Conservation (phyloP, 2,797 vertebrate species). For the Acipenser ruthenus region DNA sequence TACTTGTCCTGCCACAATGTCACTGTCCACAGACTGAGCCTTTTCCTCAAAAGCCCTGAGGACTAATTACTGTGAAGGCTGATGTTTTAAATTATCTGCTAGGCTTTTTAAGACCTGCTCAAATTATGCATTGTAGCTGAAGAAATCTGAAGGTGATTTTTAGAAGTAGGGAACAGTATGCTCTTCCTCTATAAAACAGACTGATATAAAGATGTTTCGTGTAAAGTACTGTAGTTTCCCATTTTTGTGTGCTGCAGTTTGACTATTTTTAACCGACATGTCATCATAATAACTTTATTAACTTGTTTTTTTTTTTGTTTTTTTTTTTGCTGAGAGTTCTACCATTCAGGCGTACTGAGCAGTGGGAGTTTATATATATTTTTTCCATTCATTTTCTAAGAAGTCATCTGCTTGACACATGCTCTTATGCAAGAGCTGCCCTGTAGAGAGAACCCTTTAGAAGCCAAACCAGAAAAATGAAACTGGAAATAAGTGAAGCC, state of each 20-base stretch:
- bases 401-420: neutral
- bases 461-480: neutral
- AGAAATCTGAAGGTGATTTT: too few relatives aligned
- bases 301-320: too few relatives aligned
- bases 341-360: neutral
- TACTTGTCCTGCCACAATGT: slow-evolving; percentile 6
- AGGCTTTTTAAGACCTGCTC: neutral
- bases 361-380: neutral
- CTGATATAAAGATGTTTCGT: too few relatives aligned
- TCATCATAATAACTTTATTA: too few relatives aligned
- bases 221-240: too few relatives aligned
- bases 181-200: too few relatives aligned
- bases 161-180: too few relatives aligned
- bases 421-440: too few relatives aligned
- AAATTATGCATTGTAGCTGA: too few relatives aligned
- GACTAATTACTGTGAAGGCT: slow-evolving; percentile 7
- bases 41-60: neutral
- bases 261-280: too few relatives aligned
- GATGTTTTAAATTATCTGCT: neutral
- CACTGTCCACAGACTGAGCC: neutral
- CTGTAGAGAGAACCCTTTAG: too few relatives aligned
- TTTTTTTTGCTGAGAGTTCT: neutral
- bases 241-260: too few relatives aligned
- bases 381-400: neutral
- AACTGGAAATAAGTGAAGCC: neutral